Percentiles rank a stretch among this genome's conserved stretches.
Conservation (phyloP, 2,113 vertebrate species). For the Arvicanthis niloticus region DNA sequence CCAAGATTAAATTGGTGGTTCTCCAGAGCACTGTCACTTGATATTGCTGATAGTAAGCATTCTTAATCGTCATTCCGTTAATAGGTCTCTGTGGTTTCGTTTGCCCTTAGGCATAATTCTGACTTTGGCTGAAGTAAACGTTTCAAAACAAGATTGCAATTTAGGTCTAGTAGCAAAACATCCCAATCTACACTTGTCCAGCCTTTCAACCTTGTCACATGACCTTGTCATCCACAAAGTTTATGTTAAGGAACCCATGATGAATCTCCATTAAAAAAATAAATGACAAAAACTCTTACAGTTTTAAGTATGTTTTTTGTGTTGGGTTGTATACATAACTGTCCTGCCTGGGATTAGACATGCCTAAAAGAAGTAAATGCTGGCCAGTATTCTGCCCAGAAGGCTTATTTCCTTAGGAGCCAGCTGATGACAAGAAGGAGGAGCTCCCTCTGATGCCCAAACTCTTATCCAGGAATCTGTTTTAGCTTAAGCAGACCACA, state of each 20-base stretch:
- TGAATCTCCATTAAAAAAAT: not conserved
- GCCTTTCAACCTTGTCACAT: not conserved
- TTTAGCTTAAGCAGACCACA: not conserved
- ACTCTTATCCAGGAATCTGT: not conserved
- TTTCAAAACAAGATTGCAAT: slow-evolving; percentile 40
- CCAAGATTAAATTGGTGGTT: not conserved
- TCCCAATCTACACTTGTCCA: not conserved
- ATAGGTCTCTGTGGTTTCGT: not conserved
- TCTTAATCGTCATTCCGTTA: not conserved
- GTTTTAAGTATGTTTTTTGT: not conserved
- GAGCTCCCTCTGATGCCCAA: not conserved
- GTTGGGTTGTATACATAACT: not conserved
- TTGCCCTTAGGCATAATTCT: not conserved
- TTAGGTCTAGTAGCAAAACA: not conserved
- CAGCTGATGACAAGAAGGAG: not conserved
- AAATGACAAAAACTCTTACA: not conserved
- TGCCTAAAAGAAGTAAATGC: not conserved
- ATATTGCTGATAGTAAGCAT: not conserved
- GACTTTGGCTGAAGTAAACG: not conserved
- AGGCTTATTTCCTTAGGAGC: not conserved
- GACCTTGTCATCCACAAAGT: not conserved
- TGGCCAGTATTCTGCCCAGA: not conserved
- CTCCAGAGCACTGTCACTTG: not conserved
- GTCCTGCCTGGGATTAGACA: not conserved
- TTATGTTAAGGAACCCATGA: not conserved